Percentiles rank a stretch among this genome's conserved stretches.
Conservation (phyloP, 2,113 vertebrate genomes). For the Cygnus atratus region DNA sequence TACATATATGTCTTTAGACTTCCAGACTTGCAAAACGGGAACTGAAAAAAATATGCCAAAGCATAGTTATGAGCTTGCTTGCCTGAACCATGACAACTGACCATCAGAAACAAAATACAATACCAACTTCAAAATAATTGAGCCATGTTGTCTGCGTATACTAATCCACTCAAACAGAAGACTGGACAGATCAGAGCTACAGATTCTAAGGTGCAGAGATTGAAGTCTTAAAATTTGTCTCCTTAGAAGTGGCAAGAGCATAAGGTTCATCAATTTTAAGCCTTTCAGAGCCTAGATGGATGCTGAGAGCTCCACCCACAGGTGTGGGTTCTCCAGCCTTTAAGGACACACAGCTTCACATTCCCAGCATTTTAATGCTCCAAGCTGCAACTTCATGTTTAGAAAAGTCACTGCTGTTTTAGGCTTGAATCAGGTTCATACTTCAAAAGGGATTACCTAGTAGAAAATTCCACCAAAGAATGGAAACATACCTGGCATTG, state of each 20-base stretch:
- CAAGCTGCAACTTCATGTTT: neutral
- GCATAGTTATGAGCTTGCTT: neutral
- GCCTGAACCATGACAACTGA: neutral
- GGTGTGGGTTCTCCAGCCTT: neutral
- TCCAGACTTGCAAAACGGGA: conserved; percentile 52
- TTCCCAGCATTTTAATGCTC: neutral
- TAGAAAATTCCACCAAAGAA: conserved; percentile 4
- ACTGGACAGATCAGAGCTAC: neutral
- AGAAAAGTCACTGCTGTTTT: conserved; percentile 1
- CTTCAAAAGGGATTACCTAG: neutral
- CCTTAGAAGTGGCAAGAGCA: neutral
- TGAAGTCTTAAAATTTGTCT: neutral
- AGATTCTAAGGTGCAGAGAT: neutral
- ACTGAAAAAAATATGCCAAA: neutral
- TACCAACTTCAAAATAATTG: neutral
- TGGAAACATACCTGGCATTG: neutral
- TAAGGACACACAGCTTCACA: neutral
- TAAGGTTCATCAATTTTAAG: neutral
- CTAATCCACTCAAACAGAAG: neutral
- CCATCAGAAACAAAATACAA: neutral
- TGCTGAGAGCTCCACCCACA: neutral
- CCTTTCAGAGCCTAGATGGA: neutral
- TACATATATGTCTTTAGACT: conserved; percentile 42
- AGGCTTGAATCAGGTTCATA: neutral
- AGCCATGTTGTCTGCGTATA: neutral